Evolutionary conservation across 2,888 invertebrate genomes (phyloP).

Genomic region (Sacculina carcini): DNA sequence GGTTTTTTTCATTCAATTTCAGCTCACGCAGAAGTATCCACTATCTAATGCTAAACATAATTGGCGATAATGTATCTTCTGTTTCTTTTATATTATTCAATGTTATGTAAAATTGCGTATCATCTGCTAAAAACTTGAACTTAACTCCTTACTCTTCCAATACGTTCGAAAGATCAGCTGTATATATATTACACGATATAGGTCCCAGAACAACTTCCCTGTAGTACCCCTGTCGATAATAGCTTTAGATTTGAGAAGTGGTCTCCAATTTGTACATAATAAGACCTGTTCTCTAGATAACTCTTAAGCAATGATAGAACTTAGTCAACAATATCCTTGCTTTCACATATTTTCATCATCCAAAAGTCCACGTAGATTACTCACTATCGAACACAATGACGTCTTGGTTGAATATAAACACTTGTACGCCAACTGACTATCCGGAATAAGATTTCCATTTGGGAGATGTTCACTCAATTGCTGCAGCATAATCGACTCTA

Average conservation of each 20-base stretch:
- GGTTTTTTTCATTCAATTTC: no score
- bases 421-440: not conserved
- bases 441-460: not conserved
- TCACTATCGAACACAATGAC: slow-evolving; percentile 1
- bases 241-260: not conserved
- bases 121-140: not conserved
- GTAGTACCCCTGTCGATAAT: not conserved
- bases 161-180: not conserved
- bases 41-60: not conserved
- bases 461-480: no score
- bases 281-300: no score
- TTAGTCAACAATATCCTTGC: no score
- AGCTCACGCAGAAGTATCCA: no score
- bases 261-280: not conserved
- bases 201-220: slow-evolving; percentile 2
- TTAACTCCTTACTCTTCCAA: not conserved
- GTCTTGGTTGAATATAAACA: not conserved
- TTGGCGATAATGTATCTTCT: not conserved
- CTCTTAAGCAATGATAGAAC: no score
- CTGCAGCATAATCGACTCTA: no score
- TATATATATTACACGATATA: not conserved
- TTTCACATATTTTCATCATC: slow-evolving; percentile 1
- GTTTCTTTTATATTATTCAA: not conserved
- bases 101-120: slow-evolving; percentile 2
- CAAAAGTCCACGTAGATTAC: not conserved